Evolutionary conservation across 2,113 vertebrate species (phyloP), one percentile per base, ranked within the genome.

Genomic region (Chiloscyllium plagiosum): DNA sequence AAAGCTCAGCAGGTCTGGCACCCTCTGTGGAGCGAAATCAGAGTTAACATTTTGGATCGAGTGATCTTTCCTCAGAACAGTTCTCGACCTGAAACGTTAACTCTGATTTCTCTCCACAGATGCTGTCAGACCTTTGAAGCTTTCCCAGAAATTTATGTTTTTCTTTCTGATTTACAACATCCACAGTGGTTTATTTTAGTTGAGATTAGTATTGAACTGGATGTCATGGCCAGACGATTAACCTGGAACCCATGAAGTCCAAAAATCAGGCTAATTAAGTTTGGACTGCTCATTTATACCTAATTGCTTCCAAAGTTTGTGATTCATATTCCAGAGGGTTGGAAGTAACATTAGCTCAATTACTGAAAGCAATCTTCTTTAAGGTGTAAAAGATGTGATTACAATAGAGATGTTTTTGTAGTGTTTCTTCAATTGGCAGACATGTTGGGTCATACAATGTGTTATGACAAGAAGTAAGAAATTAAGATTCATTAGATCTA

Each of bases 241-340:
- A 37, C 78, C 37, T 42, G 37, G 80, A 83, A 83, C 80, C 47
- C 80, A 83, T 83, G 80, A 83, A 83, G 80, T 19, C 3, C 20
- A 37, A 83, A 47, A 83, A 47, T 83, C 19, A 83, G 4, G 37
- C 19, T 83, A 83, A 83, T 83, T 83, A 83, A 37, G 37, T 47
- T 80, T 83, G 19, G 42, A 47, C 37, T 83, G 80, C 19, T 83
- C 42, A 42, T 83, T 47, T 83, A 83, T 47, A 83, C 15, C 37
- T 19, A 83, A 83, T 42, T 47, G 80, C 80, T 83, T 83, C 17
- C 80, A 47, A 83, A 83, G 80, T 87, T 52, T 29, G 24, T 89
- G 86, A 89, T 89, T 89, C 86, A 89, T 29, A 89, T 89, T 89
- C 86, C 50, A 29, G 47, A 89, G 26, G 24, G 86, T 37, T 83